Percentiles rank a stretch among this genome's conserved stretches.
These are phyloP conservation scores for Chaunax sp. DNA, from an alignment of 2,797 vertebrate genomes.

Conservation along the genomic window DNA sequence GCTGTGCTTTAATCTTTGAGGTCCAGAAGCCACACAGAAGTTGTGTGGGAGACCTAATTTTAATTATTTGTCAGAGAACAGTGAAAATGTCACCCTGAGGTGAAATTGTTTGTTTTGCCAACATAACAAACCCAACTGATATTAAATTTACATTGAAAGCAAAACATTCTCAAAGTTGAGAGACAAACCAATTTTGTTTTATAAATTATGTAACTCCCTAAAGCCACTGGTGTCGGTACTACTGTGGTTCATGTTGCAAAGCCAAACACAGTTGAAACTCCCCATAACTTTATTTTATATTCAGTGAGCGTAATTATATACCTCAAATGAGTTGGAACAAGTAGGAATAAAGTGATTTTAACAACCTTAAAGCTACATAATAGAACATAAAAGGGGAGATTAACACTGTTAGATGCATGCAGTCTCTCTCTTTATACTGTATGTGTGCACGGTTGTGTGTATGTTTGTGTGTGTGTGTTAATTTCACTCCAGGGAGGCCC, in stretches of 20 bases:
- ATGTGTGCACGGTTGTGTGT: slow-evolving; percentile 8
- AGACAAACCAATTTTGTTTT: neutral
- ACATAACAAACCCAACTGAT: neutral
- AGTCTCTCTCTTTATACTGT: neutral
- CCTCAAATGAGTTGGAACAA: too few species aligned
- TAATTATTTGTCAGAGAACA: too few species aligned
- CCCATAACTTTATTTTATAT: neutral
- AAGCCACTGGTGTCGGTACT: slow-evolving; percentile 8
- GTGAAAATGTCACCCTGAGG: neutral
- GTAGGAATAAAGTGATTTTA: too few species aligned
- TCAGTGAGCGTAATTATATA: neutral
- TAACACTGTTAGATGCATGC: neutral
- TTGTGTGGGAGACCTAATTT: slow-evolving; percentile 11
- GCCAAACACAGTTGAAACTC: neutral
- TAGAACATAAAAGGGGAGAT: too few species aligned
- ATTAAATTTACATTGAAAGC: neutral
- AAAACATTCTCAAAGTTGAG: neutral
- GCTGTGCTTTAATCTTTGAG: slow-evolving; percentile 9
- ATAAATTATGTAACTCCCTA: neutral
- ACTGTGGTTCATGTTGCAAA: neutral
- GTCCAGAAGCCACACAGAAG: slow-evolving; percentile 10
- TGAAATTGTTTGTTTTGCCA: neutral
- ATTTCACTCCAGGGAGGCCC: slow-evolving; percentile 44
- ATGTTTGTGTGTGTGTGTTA: slow-evolving; percentile 3
- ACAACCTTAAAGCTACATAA: too few species aligned